Evolutionary conservation across 2,797 vertebrate species (phyloP).

Genomic region (Triplophysa bombifrons): DNA sequence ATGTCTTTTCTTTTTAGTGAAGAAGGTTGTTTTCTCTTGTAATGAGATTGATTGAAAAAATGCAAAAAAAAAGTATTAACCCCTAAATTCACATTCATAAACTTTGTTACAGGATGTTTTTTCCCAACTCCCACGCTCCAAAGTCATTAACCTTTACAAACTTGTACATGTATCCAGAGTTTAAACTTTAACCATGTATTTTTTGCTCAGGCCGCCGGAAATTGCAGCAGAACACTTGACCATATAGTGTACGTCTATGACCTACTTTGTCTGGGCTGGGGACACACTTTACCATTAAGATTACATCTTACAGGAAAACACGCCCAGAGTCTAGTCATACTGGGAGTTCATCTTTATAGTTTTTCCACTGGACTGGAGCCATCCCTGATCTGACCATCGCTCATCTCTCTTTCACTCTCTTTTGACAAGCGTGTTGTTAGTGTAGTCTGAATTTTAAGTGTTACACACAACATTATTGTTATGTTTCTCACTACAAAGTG

Average conservation of each 20-base stretch:
- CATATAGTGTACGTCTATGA: constrained; percentile 57
- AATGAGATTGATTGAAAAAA: background rate
- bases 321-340: constrained; percentile 53
- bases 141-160: background rate
- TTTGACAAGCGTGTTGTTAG: background rate
- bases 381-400: constrained; percentile 15
- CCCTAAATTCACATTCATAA: background rate
- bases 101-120: background rate
- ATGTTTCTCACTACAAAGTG: background rate
- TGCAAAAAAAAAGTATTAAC: too few species aligned
- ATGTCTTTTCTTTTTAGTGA: constrained; percentile 14
- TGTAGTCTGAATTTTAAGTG: background rate
- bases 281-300: constrained; percentile 52
- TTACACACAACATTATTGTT: background rate
- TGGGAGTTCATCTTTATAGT: constrained; percentile 35
- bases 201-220: background rate
- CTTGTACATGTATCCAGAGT: background rate
- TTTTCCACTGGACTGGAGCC: constrained; percentile 33
- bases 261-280: constrained; percentile 67
- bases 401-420: background rate
- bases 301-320: constrained; percentile 52
- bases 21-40: background rate
- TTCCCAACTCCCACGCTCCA: background rate
- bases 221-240: constrained; percentile 60
- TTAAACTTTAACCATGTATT: constrained; percentile 8